Evolutionary conservation across 2,797 vertebrate genomes (phyloP), one percentile per base, ranked within the genome.

Genomic region (Sebastes taczanowskii): DNA sequence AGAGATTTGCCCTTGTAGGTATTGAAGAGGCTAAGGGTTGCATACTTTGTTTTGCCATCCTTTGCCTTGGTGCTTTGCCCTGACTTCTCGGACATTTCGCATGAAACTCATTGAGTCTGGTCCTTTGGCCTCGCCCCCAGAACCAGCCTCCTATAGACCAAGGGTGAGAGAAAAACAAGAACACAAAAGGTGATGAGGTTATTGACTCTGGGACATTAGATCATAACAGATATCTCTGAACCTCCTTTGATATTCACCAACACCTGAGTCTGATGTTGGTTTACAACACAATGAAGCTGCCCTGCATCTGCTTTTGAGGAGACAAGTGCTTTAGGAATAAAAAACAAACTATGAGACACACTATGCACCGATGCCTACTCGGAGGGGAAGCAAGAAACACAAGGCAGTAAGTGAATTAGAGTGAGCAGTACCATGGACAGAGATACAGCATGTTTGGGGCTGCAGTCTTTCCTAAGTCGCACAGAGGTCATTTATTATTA

Each of bases 1-100:
- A 99, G 92, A 92, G 98, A 98, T 92, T 99, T 99, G 88, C 99
- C 99, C 92, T 99, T 99, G 91, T 99, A 99, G 59, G 99, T 99
- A 92, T 99, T 99, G 97, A 99, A 99, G 84, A 99, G 97, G 97
- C 98, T 99, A 97, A 99, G 98, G 85, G 98, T 99, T 79, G 99
- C 98, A 96, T 99, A 99, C 96, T 99, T 99, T 84, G 97, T 97
- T 96, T 99, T 99, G 95, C 98, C 99, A 97, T 99, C 99, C 97
- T 99, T 99, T 97, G 98, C 97, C 98, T 99, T 99, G 96, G 97
- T 98, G 96, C 96, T 99, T 97, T 99, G 99, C 96, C 98, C 97
- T 98, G 98, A 97, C 98, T 99, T 99, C 97, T 99, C 98, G 90
- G 99, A 99, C 98, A 99, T 99, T 96, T 98, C 98, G 97, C 96